Conservation (phyloP, 2,113 vertebrate genomes). For the Isichthys henryi region DNA sequence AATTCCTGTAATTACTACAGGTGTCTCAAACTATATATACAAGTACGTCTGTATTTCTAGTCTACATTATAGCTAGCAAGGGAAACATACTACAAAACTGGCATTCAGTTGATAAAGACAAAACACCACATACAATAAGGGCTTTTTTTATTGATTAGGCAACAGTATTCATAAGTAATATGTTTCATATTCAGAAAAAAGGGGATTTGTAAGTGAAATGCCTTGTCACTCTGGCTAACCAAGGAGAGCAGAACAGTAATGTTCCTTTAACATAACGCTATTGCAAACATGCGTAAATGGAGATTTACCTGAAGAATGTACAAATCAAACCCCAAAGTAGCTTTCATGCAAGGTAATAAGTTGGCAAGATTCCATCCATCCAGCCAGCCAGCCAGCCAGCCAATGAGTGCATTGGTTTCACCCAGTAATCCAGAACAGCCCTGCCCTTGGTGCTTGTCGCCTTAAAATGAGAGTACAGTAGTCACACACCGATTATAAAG, state of each 20-base stretch:
- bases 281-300: background rate
- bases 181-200: background rate
- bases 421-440: background rate
- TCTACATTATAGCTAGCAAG: background rate
- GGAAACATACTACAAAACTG: background rate
- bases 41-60: background rate
- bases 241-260: background rate
- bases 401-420: background rate
- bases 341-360: slow-evolving; percentile 1
- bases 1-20: background rate
- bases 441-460: background rate
- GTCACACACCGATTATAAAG: background rate
- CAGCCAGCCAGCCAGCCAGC: background rate
- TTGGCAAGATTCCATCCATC: background rate
- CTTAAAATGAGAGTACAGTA: background rate
- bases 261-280: background rate
- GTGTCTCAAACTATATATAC: background rate
- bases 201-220: background rate
- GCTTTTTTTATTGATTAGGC: slow-evolving; percentile 24
- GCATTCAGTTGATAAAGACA: background rate
- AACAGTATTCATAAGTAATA: slow-evolving; percentile 17
- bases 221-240: background rate
- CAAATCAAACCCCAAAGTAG: background rate
- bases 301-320: background rate
- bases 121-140: background rate